These are phyloP conservation scores for Melinaea marsaeus DNA, from an alignment of 2,888 invertebrate species.

Conservation along the genomic window DNA sequence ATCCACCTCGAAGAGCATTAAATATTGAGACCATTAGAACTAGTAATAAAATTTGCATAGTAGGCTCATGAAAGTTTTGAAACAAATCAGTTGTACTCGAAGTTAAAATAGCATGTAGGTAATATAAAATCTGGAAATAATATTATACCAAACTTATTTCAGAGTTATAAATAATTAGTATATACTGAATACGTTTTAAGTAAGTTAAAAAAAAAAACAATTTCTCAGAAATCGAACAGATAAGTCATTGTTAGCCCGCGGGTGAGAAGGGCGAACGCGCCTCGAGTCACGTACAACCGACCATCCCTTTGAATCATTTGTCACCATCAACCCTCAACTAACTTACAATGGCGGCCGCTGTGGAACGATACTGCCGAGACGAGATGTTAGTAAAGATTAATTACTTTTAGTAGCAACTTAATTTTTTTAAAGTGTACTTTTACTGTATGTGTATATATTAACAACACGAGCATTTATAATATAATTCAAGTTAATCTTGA, in stretches of 20 bases:
- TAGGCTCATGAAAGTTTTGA: background rate
- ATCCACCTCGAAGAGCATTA: background rate
- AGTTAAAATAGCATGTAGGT: too few relatives aligned
- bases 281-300: slow-evolving; percentile 44
- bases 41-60: background rate
- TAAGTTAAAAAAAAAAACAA: background rate
- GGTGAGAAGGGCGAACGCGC: slow-evolving; percentile 33
- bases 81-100: background rate
- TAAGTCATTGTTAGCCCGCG: background rate
- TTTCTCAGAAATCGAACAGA: background rate
- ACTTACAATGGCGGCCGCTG: background rate
- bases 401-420: too few relatives aligned
- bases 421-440: too few relatives aligned
- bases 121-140: too few relatives aligned
- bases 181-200: background rate
- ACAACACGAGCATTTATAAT: too few relatives aligned
- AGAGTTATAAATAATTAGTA: background rate
- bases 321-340: slow-evolving; percentile 42
- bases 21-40: background rate
- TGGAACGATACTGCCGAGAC: background rate
- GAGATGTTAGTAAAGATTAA: slow-evolving; percentile 1
- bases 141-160: too few relatives aligned
- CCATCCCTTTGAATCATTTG: slow-evolving; percentile 42
- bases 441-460: too few relatives aligned
- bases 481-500: too few relatives aligned